Evolutionary conservation across 1,140 invertebrate genomes (phyloP), one percentile per base, ranked within the genome.

Genomic region (Limonius californicus): DNA sequence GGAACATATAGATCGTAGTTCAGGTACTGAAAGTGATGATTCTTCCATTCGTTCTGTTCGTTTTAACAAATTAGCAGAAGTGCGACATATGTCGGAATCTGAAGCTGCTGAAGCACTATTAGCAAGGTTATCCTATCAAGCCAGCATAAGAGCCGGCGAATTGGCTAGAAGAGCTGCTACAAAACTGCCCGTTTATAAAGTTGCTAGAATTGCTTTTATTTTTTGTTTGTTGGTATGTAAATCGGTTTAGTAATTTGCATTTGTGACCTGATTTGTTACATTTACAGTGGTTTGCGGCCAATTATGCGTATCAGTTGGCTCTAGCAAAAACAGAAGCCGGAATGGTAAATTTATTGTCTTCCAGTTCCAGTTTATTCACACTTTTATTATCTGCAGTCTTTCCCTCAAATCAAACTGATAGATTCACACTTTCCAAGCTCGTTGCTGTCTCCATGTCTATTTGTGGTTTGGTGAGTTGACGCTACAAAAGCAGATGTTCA

Each of bases 21-120:
- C 89, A 56, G 88, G 89, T 27, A 90, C 88, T 39, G 92, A 95
- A 74, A 91, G 88, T 68, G 90, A 93, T 78, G 91, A 93, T 72
- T 86, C 87, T n/a, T 85, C 84, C 9, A 80, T 86, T 55, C 81
- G 86, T 42, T 87, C 85, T 59, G 91, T 93, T 21, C 57, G 70
- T 69, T 95, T 95, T 74, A 92, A 85, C 72, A 92, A 91, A 78
- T 74, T 95, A 61, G 91, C 90, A 23, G 92, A 95, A 80, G 89
- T 91, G 2, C 79, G 88, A 3, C 88, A 91, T 67, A 87, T 91
- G 85, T 89, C 88, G 0, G 89, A 92, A 60, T 81, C 81, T 45
- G 89, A 93, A 75, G 92, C 92, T 12, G 88, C 88, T 6, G 92
- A 94, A 71, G 91, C 92, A 19, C 74, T 92, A 57, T 78, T 94